Evolutionary conservation across 2,113 vertebrate genomes (phyloP).

Genomic region (Melanostigma gelatinosum): DNA sequence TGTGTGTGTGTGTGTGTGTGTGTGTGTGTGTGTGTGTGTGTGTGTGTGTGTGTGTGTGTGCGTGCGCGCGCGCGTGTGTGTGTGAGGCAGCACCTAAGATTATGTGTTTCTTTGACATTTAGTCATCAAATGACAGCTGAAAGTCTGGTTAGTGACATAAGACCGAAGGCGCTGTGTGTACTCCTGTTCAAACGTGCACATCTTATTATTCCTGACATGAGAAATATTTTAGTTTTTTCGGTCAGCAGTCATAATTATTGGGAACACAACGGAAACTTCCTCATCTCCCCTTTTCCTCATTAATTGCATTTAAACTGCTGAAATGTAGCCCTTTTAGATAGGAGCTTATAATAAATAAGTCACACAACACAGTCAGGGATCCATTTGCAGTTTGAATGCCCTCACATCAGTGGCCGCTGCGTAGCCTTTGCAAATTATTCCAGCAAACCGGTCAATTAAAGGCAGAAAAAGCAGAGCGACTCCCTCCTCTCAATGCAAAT

Average conservation of each 20-base stretch:
- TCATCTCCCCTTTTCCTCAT: neutral
- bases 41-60: slow-evolving; percentile 1
- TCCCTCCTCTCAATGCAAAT: slow-evolving; percentile 71
- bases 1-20: slow-evolving; percentile 3
- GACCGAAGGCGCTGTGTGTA: slow-evolving; percentile 7
- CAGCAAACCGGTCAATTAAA: slow-evolving; percentile 70
- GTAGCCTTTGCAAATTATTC: slow-evolving; percentile 51
- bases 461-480: slow-evolving; percentile 45
- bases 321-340: slow-evolving; percentile 14
- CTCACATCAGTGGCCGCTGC: slow-evolving; percentile 30
- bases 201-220: slow-evolving; percentile 23
- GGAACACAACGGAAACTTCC: slow-evolving; percentile 5
- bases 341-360: slow-evolving; percentile 36
- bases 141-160: slow-evolving; percentile 26
- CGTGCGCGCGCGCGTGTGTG: too few species aligned
- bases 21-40: too few species aligned
- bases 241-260: slow-evolving; percentile 19
- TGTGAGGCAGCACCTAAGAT: neutral
- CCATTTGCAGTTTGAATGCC: slow-evolving; percentile 45
- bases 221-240: neutral
- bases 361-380: slow-evolving; percentile 16
- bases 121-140: slow-evolving; percentile 46
- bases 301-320: slow-evolving; percentile 35
- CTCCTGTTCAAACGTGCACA: neutral
- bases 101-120: slow-evolving; percentile 27